Base-by-base conservation (phyloP, 2,797 vertebrate genomes). In the Acestrorhynchus altus region DNA sequence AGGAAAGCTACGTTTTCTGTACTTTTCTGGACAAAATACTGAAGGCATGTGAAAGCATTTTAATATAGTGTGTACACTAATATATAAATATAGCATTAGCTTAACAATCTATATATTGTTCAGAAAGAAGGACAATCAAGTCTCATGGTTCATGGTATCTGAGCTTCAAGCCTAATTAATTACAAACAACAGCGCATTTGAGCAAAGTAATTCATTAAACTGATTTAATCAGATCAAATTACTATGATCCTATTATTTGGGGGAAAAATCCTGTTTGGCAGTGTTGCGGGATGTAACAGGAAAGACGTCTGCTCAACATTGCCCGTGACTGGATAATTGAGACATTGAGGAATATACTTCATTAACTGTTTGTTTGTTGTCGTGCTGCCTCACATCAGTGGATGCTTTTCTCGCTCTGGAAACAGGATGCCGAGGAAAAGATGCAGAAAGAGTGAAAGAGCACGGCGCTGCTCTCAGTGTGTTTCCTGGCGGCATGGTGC, bases 211-310 rank as follows among this genome's bases (percentile, higher is more conserved):
- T 90, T 87, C 87, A 90, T 90, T 82, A 80, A 90, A 92, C 87
- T 84, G 85, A 90, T 90, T 87, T 88, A 90, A 91, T 92, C 88
- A 90, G 87, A 87, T 86, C 72, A 84, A 86, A 90, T 87, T 80
- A 88, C 85, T 76, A 82, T 74, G 82, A 75, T 83, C 75, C 82
- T 82, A 80, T 90, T 89, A 85, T 91, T 88, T 77, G 71, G 57
- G 79, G 57, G 79, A 77, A 76, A 84, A 61, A 80, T 72, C 46
- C 57, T 82, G 81, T 74, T 78, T 81, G 67, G 73, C 73, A 78
- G 77, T 77, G 76, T 77, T 80, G 69, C 40, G 74, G 81, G 77
- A 82, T 84, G 84, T 86, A 72, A 84, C 67, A 81, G 66, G 24
- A 54, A 78, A 24, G 75, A 76, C 80, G 78, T 81, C 52, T 24